Evolutionary conservation across 2,888 invertebrate genomes (phyloP).

Genomic region (Cephus pygmeus): DNA sequence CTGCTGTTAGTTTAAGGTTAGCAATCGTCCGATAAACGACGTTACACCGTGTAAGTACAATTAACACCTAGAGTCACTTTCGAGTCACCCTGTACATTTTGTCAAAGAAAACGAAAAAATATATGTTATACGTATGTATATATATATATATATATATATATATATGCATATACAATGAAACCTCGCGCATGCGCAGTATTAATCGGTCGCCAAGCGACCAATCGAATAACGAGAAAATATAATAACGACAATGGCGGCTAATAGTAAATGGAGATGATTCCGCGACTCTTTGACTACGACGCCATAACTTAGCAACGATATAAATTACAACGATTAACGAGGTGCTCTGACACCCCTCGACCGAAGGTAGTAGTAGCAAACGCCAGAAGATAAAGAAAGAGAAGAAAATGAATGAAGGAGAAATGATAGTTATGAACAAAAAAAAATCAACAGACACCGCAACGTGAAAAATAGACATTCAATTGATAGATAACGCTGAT

Average conservation of each 20-base stretch:
- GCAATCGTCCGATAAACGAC: neutral
- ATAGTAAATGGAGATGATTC: neutral
- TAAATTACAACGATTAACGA: slow-evolving; percentile 25
- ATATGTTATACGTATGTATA: neutral
- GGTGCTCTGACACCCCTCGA: neutral
- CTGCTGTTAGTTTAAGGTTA: neutral
- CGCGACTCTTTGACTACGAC: neutral
- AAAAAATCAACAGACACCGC: neutral
- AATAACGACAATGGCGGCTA: neutral
- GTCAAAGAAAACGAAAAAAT: neutral
- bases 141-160: neutral
- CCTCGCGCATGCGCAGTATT: neutral
- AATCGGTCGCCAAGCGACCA: neutral
- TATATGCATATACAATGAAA: neutral
- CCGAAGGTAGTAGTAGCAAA: slow-evolving; percentile 23
- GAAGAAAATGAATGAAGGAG: neutral
- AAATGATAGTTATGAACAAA: neutral
- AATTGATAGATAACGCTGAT: neutral
- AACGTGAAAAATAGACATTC: neutral
- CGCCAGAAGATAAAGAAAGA: slow-evolving; percentile 26
- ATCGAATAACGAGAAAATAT: neutral
- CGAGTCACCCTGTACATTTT: neutral
- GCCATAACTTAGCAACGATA: slow-evolving; percentile 18
- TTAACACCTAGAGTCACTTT: neutral
- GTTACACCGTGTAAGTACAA: neutral